Evolutionary conservation across 2,888 invertebrate species (phyloP).

Genomic region (Drosophila niveifrons): DNA sequence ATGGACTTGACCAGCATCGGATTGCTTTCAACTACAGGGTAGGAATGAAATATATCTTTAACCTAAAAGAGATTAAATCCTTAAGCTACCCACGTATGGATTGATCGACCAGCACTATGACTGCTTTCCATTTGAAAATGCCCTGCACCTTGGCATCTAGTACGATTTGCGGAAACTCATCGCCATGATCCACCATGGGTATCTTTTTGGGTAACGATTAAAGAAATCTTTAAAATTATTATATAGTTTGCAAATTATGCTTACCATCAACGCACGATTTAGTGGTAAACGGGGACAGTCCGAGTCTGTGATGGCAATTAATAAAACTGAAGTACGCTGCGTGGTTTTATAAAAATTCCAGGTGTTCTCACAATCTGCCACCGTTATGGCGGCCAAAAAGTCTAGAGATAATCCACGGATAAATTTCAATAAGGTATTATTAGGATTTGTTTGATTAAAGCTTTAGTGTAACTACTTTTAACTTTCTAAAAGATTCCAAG

Average conservation of each 20-base stretch:
- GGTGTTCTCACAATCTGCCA: slow-evolving; percentile 91
- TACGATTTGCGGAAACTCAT: slow-evolving; percentile 92
- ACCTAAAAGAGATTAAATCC: neutral
- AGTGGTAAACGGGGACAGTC: slow-evolving; percentile 92
- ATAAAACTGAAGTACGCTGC: slow-evolving; percentile 88
- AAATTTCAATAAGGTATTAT: neutral
- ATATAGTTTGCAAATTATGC: neutral
- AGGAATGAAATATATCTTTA: neutral
- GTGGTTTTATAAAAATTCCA: slow-evolving; percentile 90
- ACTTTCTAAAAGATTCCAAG: too few relatives aligned
- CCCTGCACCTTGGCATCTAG: slow-evolving; percentile 90
- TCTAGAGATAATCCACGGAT: slow-evolving; percentile 85
- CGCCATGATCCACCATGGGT: slow-evolving; percentile 89
- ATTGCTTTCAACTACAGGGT: slow-evolving; percentile 71
- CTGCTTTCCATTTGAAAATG: slow-evolving; percentile 90
- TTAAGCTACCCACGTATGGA: slow-evolving; percentile 89
- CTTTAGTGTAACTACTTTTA: too few relatives aligned
- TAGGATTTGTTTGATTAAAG: too few relatives aligned
- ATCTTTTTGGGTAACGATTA: slow-evolving; percentile 77
- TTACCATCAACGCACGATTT: slow-evolving; percentile 88
- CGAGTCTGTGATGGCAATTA: slow-evolving; percentile 91
- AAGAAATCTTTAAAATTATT: neutral
- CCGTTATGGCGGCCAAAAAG: slow-evolving; percentile 90
- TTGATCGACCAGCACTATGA: slow-evolving; percentile 90
- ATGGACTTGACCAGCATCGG: slow-evolving; percentile 81